Evolutionary conservation across 2,113 vertebrate genomes (phyloP), one percentile per base, ranked within the genome.

Genomic region (Sclerurus mexicanus): DNA sequence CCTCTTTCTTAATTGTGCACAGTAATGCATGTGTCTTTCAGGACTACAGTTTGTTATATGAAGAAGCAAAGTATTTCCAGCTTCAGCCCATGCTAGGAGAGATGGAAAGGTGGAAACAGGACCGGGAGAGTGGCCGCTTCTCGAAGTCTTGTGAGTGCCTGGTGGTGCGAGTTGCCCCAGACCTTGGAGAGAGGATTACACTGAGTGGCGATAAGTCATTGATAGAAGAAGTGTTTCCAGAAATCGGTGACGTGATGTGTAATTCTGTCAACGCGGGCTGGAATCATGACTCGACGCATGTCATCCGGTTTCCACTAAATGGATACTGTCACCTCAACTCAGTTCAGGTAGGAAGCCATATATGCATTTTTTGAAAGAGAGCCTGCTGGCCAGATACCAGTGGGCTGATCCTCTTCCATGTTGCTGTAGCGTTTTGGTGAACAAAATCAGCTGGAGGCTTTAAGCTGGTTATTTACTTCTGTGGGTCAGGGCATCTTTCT

Each of bases 281-380:
- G 98, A 98, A 98, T 87, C 98, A 98, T 25, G 98, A 99, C 94
- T 98, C 98, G 0, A 98, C 98, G 2, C 98, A 99, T 10, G 97
- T 99, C 96, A 98, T 99, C 95, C 98, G 98, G 69, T 99, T 99
- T 56, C 99, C 99, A 0, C 98, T 99, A 53, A 99, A 98, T 3
- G 98, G 98, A 87, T 98, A 99, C 98, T 99, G 99, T 88, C 98
- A 98, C 95, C 98, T 99, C 98, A 99, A 99, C 98, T 99, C 99
- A 85, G 99, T 99, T 91, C 99, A 99, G 99, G 99, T 99, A 98
- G 66, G 64, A 35, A 4, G 10, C 7, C 71, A 60, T 2, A 0
- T 7, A 2, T 7, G 39, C 7, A 1, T 8, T 28, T 55, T 20
- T 53, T 40, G 62, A 25, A 35, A 50, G 63, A 60, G 23, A 87